Evolutionary conservation across 1,140 invertebrate genomes (phyloP).

Genomic region (Leptoteleia sp.): DNA sequence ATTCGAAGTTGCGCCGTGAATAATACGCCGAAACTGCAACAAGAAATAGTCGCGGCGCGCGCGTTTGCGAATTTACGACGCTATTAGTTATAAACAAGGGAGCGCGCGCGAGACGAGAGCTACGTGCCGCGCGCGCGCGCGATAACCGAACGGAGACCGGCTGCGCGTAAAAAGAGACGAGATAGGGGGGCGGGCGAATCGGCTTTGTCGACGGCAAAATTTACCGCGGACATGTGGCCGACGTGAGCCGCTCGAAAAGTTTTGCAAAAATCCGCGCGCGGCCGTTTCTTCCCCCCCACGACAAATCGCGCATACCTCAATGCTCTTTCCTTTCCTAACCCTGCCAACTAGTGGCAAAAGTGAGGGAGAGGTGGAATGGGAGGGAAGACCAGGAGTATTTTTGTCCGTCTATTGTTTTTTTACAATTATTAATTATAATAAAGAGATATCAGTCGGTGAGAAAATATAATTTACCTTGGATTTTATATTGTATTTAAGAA

Average conservation of each 20-base stretch:
- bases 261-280: slow-evolving; percentile 1
- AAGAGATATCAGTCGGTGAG: no score
- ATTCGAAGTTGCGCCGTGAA: slow-evolving; percentile 33
- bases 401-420: no score
- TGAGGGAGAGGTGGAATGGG: no score
- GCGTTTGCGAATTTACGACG: slow-evolving; percentile 37
- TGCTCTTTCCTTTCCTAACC: no score
- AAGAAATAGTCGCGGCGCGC: slow-evolving; percentile 33
- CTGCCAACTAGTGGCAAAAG: no score
- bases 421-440: no score
- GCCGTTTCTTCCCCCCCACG: background rate
- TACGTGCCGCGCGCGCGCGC: slow-evolving; percentile 13
- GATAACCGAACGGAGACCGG: slow-evolving; percentile 22
- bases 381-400: no score
- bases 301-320: no score
- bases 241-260: slow-evolving; percentile 4
- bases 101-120: background rate
- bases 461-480: no score
- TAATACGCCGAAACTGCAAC: slow-evolving; percentile 46
- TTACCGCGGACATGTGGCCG: slow-evolving; percentile 17
- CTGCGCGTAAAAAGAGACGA: slow-evolving; percentile 21
- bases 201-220: slow-evolving; percentile 19
- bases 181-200: slow-evolving; percentile 3
- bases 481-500: no score
- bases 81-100: slow-evolving; percentile 40